These are phyloP conservation scores for Poecilia latipinna DNA, from an alignment of 2,113 vertebrate species.

Conservation along the genomic window DNA sequence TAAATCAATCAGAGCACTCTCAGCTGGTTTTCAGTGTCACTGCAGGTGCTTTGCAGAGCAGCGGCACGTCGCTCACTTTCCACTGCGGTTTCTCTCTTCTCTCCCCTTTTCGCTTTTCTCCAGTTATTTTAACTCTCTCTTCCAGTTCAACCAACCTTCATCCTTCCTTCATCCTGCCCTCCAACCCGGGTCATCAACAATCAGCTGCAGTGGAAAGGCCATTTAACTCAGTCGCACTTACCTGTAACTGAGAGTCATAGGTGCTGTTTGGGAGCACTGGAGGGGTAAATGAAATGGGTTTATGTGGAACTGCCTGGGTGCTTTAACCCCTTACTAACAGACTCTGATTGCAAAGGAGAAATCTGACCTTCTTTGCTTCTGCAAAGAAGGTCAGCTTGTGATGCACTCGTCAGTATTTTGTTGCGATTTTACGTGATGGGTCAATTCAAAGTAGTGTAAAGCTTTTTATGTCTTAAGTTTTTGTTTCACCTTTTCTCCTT, in stretches of 20 bases:
- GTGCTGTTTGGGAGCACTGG: not conserved
- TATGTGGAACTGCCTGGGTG: not conserved
- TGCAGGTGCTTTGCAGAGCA: constrained; percentile 23
- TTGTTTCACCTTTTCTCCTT: no score
- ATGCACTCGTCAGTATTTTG: not conserved
- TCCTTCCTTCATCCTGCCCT: not conserved
- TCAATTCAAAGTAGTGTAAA: not conserved
- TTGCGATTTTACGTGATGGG: not conserved
- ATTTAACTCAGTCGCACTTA: constrained; percentile 2
- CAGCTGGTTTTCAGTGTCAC: constrained; percentile 22
- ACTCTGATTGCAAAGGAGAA: not conserved
- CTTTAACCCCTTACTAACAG: not conserved
- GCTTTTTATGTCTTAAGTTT: no score
- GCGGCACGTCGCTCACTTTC: constrained; percentile 7
- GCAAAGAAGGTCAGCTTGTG: not conserved
- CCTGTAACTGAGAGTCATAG: constrained; percentile 1
- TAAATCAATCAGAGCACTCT: constrained; percentile 6
- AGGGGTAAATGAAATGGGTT: not conserved
- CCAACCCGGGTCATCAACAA: constrained; percentile 5
- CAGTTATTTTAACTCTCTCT: not conserved
- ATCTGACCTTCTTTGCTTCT: not conserved
- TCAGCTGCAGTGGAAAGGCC: not conserved
- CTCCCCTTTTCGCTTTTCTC: not conserved
- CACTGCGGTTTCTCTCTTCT: constrained; percentile 4
- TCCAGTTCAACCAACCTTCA: not conserved